Evolutionary conservation across 2,113 vertebrate species (phyloP), one percentile per base, ranked within the genome.

Genomic region (Semicossyphus pulcher): DNA sequence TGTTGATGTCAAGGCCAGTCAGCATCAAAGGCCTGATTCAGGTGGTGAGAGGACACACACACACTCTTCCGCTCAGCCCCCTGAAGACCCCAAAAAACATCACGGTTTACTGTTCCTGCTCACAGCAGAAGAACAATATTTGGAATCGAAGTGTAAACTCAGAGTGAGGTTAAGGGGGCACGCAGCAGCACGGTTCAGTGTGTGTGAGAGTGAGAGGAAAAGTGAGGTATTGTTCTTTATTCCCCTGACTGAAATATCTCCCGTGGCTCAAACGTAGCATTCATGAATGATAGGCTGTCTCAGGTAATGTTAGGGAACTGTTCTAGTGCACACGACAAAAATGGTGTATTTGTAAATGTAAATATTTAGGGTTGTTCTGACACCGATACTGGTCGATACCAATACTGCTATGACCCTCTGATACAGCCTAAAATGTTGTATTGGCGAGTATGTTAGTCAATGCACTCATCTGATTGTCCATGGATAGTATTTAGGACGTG

Each of bases 21-120:
- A 90, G 87, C 88, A 91, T 93, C 93, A 94, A 95, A 95, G 88
- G 61, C 63, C 65, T 25, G 67, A 72, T 93, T 95, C 93, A 94
- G 89, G 73, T 86, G 84, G 72, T 62, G 70, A 72, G 85, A 70
- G 81, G 81, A 77, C 64, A 68, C 67, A 26, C 57, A 39, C 74
- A 66, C 67, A 65, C 69, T 45, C 34, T 68, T 79, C 53, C 41
- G 39, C 45, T 58, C 42, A 31, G 18, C 14, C 42, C 85, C 78
- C 82, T 15, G 54, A 83, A 77, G 81, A 86, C 66, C 71, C 74
- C 62, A 28, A 83, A 68, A 85, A 81, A 87, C 83, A 83, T 71
- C 74, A 77, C 9, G 82, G 44, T 78, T 86, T 85, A 85, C 87
- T 45, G 87, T 76, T 87, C 72, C 68, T 54, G 67, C 76, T 91